These are phyloP conservation scores for Anastrepha ludens DNA, from an alignment of 1,140 invertebrate genomes.

Conservation along the genomic window DNA sequence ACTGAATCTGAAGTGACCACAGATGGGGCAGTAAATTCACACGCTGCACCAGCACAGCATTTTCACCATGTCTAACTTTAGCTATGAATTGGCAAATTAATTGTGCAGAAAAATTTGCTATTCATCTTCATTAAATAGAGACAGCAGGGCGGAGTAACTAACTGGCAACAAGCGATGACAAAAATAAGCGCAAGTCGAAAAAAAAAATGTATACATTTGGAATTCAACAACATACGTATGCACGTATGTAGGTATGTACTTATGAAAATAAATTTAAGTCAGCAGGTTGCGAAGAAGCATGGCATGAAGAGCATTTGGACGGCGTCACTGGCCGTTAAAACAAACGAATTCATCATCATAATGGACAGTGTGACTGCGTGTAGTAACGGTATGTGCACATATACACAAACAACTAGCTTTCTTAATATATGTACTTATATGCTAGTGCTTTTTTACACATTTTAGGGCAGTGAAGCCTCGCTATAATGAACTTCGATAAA, in stretches of 20 bases:
- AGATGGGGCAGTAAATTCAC: neutral
- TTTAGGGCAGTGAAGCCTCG: too few species aligned
- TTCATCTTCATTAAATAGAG: neutral
- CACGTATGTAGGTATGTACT: too few species aligned
- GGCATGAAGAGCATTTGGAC: neutral
- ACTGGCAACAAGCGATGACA: neutral
- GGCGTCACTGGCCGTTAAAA: constrained; percentile 4
- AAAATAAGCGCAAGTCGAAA: neutral
- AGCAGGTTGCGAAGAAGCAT: too few species aligned
- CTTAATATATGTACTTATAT: neutral
- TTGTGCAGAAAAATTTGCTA: constrained; percentile 32
- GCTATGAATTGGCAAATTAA: constrained; percentile 25
- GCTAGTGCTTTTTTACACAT: neutral
- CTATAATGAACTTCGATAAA: too few species aligned
- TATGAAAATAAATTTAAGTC: too few species aligned
- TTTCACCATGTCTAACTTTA: too few species aligned
- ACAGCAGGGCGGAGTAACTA: neutral
- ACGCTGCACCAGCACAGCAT: neutral
- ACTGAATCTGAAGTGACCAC: neutral
- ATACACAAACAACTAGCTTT: neutral
- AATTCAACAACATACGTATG: too few species aligned
- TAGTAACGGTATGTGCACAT: constrained; percentile 7
- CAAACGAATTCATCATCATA: constrained; percentile 36
- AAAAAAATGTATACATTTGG: too few species aligned
- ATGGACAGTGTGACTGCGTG: constrained; percentile 8